Evolutionary conservation across 1,140 invertebrate species (phyloP).

Genomic region (Nephila pilipes): DNA sequence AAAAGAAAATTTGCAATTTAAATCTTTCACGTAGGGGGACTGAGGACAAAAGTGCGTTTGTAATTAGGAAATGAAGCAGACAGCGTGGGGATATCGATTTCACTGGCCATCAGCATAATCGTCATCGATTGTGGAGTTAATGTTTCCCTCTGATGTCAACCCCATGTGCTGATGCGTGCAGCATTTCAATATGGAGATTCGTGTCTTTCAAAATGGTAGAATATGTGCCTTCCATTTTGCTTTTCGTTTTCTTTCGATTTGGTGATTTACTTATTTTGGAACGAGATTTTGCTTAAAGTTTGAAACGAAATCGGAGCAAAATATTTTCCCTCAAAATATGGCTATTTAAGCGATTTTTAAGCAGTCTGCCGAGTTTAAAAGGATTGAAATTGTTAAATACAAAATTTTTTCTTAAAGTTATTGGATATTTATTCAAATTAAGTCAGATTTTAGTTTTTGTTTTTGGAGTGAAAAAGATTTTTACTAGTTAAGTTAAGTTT

Average conservation of each 20-base stretch:
- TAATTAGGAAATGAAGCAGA: background rate
- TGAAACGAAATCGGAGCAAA: too few species aligned
- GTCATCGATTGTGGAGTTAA: background rate
- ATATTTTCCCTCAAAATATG: too few species aligned
- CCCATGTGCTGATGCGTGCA: background rate
- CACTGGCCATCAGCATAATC: constrained; percentile 13
- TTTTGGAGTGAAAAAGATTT: too few species aligned
- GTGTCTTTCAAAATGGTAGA: background rate
- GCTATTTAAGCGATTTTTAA: too few species aligned
- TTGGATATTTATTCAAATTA: too few species aligned
- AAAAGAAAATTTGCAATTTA: background rate
- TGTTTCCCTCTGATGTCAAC: background rate
- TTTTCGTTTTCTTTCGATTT: background rate
- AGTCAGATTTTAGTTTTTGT: too few species aligned
- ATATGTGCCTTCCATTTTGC: background rate
- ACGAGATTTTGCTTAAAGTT: too few species aligned
- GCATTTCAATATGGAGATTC: background rate
- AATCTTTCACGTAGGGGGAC: background rate
- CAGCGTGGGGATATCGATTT: background rate
- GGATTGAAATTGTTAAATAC: too few species aligned
- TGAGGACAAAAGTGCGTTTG: background rate
- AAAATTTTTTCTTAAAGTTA: too few species aligned
- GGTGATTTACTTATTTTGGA: background rate
- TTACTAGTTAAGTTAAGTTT: too few species aligned
- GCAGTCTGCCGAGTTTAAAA: too few species aligned